phyloP scores from a whole-genome alignment of 2,113 vertebrate species.

The Ahaetulla prasina region DNA sequence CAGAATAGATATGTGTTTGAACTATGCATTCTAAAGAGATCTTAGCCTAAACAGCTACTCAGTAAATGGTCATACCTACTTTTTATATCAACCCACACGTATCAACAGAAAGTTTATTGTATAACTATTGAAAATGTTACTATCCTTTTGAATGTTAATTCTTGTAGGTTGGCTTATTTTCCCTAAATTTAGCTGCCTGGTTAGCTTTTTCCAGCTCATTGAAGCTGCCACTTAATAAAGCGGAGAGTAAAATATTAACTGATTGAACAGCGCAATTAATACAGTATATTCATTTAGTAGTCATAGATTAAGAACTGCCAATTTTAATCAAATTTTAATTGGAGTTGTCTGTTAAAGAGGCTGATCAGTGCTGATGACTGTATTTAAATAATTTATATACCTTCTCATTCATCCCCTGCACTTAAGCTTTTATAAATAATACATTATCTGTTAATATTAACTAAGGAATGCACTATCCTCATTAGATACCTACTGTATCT shows the following conservation, averaged over 20 bases:
- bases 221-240: neutral
- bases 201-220: neutral
- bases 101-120: neutral
- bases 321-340: slow-evolving; percentile 21
- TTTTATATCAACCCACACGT: neutral
- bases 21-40: neutral
- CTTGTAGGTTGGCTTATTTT: neutral
- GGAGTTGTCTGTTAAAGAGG: neutral
- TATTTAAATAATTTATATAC: neutral
- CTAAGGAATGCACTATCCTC: neutral
- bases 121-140: neutral
- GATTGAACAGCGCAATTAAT: neutral
- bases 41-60: neutral
- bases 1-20: neutral
- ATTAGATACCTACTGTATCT: neutral
- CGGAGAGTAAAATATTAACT: neutral
- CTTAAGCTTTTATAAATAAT: neutral
- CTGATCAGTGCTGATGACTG: neutral
- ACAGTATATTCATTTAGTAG: neutral
- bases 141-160: neutral
- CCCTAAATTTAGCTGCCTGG: neutral
- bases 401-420: neutral
- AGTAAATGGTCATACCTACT: neutral
- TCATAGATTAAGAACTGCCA: neutral
- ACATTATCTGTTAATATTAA: neutral